These are phyloP conservation scores for Phrynocephalus guinanensis DNA, from an alignment of 2,797 vertebrate species.

Conservation along the genomic window DNA sequence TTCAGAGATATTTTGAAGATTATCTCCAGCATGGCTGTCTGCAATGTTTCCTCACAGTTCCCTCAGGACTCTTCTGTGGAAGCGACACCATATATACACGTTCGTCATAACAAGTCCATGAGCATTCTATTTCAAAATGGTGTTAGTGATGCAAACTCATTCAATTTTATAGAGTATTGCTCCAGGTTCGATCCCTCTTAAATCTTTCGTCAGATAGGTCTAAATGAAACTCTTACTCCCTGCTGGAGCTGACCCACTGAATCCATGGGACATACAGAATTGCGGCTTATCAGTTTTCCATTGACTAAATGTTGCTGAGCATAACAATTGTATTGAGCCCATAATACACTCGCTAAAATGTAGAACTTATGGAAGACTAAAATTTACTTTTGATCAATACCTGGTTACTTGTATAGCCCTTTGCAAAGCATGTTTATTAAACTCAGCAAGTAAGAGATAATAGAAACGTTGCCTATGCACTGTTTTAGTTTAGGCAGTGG, in stretches of 20 bases:
- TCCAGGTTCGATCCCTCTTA: neutral
- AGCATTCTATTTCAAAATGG: neutral
- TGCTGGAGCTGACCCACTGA: too few relatives aligned
- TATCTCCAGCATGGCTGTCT: neutral
- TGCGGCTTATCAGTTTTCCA: too few relatives aligned
- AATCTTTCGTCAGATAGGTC: neutral
- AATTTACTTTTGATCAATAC: neutral
- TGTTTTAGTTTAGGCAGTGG: neutral
- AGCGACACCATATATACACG: neutral
- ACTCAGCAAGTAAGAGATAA: neutral
- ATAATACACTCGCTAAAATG: neutral
- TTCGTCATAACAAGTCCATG: neutral
- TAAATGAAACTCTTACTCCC: neutral
- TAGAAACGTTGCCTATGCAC: neutral
- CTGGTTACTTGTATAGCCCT: neutral
- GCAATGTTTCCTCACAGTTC: neutral
- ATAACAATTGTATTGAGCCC: too few relatives aligned
- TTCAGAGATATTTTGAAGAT: neutral
- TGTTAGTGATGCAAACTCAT: neutral
- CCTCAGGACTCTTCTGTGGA: too few relatives aligned
- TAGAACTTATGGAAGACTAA: neutral
- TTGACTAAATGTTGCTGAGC: too few relatives aligned
- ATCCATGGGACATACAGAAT: too few relatives aligned
- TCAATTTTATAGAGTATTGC: neutral
- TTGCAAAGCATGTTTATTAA: neutral